Conservation (phyloP, 2,888 invertebrate genomes). For the Mamestra brassicae region DNA sequence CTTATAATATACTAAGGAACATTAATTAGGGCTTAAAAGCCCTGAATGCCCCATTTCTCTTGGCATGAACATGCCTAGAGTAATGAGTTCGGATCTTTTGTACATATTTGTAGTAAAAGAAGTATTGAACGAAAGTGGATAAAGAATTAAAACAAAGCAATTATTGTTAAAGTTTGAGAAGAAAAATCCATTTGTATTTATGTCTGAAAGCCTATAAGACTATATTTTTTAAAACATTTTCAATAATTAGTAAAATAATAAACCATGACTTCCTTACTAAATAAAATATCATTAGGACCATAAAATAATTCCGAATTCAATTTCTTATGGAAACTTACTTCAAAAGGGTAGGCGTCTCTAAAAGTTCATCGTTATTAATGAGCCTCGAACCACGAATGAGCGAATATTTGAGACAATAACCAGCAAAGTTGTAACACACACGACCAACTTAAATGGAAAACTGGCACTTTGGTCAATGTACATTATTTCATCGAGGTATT, state of each 20-base stretch:
- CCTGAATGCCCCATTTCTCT: neutral
- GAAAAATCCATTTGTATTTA: too few relatives aligned
- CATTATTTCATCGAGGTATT: conserved; percentile 47
- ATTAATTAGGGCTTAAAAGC: neutral
- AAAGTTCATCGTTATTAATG: conserved; percentile 67
- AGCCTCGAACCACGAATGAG: conserved; percentile 55
- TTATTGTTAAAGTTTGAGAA: too few relatives aligned
- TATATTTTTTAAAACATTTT: neutral
- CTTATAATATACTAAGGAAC: neutral
- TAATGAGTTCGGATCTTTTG: neutral
- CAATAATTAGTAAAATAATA: conserved; percentile 9
- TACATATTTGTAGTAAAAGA: neutral
- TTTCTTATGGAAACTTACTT: conserved; percentile 37
- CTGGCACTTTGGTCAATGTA: conserved; percentile 42
- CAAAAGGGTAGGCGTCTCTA: conserved; percentile 42
- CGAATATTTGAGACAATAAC: conserved; percentile 57
- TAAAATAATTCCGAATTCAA: conserved; percentile 49
- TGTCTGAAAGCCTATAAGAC: neutral
- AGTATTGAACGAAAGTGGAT: conserved; percentile 4
- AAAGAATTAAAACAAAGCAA: too few relatives aligned
- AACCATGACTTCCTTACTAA: neutral
- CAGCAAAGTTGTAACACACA: conserved; percentile 55
- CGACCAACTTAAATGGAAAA: conserved; percentile 61
- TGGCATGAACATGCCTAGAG: neutral
- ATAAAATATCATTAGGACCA: conserved; percentile 19